Evolutionary conservation across 2,113 vertebrate genomes (phyloP).

Genomic region (Sylvilagus bachmani): DNA sequence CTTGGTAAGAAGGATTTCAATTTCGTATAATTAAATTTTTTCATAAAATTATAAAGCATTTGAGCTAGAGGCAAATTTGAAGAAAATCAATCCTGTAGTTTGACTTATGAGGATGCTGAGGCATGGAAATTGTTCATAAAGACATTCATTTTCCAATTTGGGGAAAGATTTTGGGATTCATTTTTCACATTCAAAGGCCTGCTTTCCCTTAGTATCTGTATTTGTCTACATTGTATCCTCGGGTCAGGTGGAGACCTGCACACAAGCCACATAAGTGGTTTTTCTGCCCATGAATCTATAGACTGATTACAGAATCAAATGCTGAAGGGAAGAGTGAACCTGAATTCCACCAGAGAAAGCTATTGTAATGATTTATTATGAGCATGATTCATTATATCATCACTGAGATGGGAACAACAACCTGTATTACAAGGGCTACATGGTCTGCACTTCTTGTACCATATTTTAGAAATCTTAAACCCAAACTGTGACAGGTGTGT

Average conservation of each 20-base stretch:
- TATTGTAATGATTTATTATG: slow-evolving; percentile 63
- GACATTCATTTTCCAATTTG: neutral
- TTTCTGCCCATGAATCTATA: neutral
- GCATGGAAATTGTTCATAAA: neutral
- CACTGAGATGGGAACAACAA: slow-evolving; percentile 74
- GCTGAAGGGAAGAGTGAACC: slow-evolving; percentile 29
- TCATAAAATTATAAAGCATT: neutral
- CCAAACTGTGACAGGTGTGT: slow-evolving; percentile 61
- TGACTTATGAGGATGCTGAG: neutral
- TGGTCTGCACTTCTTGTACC: slow-evolving; percentile 7
- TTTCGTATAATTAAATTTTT: slow-evolving; percentile 12
- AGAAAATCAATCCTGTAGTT: neutral
- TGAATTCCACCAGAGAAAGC: slow-evolving; percentile 56
- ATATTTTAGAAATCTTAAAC: slow-evolving; percentile 29
- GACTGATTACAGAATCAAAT: slow-evolving; percentile 33
- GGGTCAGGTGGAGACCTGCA: neutral
- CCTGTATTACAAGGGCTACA: slow-evolving; percentile 69
- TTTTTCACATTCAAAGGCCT: neutral
- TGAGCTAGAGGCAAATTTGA: slow-evolving; percentile 1
- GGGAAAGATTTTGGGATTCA: neutral
- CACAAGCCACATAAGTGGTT: neutral
- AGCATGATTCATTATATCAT: slow-evolving; percentile 68
- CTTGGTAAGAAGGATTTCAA: slow-evolving; percentile 17
- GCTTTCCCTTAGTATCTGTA: neutral
- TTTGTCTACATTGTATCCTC: neutral